Evolutionary conservation across 2,113 vertebrate genomes (phyloP).

Genomic region (Tragelaphus strepsiceros): DNA sequence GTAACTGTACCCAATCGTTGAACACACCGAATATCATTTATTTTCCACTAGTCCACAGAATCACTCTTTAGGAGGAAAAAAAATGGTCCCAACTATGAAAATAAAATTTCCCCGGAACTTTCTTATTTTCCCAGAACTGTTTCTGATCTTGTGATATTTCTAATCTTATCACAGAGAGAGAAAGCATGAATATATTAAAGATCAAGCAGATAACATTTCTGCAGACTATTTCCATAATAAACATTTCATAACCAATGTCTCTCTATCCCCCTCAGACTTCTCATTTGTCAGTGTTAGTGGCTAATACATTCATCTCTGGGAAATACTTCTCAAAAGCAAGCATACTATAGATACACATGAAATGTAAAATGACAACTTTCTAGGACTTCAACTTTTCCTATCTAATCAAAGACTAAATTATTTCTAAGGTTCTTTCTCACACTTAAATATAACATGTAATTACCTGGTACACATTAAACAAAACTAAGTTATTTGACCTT

Average conservation of each 20-base stretch:
- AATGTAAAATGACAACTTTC: background rate
- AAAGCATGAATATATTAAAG: background rate
- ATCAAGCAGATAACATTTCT: background rate
- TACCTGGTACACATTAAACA: background rate
- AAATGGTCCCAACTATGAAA: background rate
- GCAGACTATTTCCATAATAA: background rate
- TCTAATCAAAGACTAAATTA: background rate
- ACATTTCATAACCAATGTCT: background rate
- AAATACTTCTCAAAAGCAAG: background rate
- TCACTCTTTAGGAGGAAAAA: background rate
- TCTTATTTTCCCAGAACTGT: background rate
- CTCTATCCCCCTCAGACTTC: background rate
- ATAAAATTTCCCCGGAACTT: background rate
- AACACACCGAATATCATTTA: background rate
- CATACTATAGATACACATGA: background rate
- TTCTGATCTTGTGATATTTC: background rate
- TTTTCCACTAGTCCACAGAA: background rate
- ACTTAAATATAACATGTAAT: background rate
- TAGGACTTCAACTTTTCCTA: background rate
- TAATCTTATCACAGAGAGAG: background rate
- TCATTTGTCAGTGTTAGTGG: background rate
- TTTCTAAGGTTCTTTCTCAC: background rate
- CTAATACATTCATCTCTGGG: background rate
- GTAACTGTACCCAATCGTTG: background rate
- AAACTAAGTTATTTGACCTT: constrained; percentile 7